Evolutionary conservation across 2,888 invertebrate species (phyloP).

Genomic region (Alcis repandata): DNA sequence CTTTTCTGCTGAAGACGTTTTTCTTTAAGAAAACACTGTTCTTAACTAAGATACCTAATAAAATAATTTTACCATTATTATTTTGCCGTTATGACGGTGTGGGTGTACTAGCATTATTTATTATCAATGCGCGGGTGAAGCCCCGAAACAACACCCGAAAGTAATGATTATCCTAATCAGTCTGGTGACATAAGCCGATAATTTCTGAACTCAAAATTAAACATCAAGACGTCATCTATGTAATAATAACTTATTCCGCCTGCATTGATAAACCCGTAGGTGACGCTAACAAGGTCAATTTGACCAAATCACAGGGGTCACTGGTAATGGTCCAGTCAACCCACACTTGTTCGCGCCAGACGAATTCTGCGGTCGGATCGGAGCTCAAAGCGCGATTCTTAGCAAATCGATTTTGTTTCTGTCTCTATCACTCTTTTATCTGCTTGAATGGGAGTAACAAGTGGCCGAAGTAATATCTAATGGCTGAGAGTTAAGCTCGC

Average conservation of each 20-base stretch:
- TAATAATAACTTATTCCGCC: neutral
- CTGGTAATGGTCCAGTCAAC: slow-evolving; percentile 53
- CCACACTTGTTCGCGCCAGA: slow-evolving; percentile 33
- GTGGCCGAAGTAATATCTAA: neutral
- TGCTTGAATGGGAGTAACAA: neutral
- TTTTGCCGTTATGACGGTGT: no score
- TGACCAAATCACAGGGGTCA: slow-evolving; percentile 46
- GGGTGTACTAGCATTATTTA: no score
- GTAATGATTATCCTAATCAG: no score
- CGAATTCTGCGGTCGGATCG: slow-evolving; percentile 12
- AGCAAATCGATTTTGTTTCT: neutral
- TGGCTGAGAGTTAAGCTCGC: neutral
- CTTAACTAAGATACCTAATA: no score
- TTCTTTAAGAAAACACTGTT: no score
- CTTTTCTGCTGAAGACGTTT: no score
- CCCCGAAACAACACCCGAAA: no score
- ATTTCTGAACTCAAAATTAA: neutral
- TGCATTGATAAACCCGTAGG: slow-evolving; percentile 20
- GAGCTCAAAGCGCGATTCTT: neutral
- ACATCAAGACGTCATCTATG: neutral
- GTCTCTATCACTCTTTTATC: neutral
- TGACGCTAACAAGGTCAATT: slow-evolving; percentile 32
- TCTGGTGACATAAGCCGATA: no score
- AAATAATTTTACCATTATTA: no score
- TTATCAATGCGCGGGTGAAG: no score